Evolutionary conservation across 2,888 invertebrate species (phyloP).

Genomic region (Dryadula phaetusa): DNA sequence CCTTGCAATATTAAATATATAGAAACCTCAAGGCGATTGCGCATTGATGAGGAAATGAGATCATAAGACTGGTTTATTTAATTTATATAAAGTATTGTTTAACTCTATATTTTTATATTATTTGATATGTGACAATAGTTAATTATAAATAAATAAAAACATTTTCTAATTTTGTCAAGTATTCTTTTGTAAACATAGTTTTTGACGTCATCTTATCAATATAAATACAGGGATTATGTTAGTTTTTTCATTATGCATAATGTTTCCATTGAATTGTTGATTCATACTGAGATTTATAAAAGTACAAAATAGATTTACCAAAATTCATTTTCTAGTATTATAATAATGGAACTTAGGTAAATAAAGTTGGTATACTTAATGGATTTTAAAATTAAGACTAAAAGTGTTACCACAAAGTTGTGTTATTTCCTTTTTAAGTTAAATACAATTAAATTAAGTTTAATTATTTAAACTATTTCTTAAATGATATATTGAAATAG

Average conservation of each 20-base stretch:
- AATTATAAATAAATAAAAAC: background rate
- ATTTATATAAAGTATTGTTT: background rate
- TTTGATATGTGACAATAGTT: background rate
- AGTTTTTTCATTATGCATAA: background rate
- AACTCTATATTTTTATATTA: background rate
- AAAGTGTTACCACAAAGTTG: background rate
- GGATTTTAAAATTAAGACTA: background rate
- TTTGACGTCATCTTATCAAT: background rate
- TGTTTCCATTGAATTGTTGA: slow-evolving; percentile 16
- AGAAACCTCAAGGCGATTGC: slow-evolving; percentile 44
- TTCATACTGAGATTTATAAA: slow-evolving; percentile 1
- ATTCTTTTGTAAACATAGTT: background rate
- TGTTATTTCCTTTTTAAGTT: background rate
- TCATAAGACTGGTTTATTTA: slow-evolving; percentile 36
- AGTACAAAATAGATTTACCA: background rate
- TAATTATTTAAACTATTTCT: background rate
- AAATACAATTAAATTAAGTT: background rate
- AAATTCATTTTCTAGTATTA: background rate
- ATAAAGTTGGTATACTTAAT: background rate
- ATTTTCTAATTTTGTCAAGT: background rate
- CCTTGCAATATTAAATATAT: slow-evolving; percentile 44
- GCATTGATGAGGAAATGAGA: slow-evolving; percentile 45
- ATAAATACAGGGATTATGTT: background rate
- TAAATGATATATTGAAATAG: background rate
- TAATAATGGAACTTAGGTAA: background rate